These are phyloP conservation scores for Aphelinus atriplicis DNA, from an alignment of 1,140 invertebrate species.

Conservation along the genomic window DNA sequence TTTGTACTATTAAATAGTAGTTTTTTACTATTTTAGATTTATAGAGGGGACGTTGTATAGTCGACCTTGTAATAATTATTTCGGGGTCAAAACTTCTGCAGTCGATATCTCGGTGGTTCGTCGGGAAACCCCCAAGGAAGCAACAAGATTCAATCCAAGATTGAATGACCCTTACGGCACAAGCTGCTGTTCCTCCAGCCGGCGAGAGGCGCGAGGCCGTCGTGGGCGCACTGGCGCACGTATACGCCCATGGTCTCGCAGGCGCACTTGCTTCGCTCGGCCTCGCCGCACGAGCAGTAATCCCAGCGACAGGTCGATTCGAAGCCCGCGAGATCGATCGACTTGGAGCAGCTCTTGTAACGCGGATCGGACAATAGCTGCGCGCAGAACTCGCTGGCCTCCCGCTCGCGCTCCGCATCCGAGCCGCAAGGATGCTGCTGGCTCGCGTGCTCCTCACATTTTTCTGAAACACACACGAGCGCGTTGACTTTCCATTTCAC, in stretches of 20 bases:
- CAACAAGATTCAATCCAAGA: too few relatives aligned
- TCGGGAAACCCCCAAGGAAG: too few relatives aligned
- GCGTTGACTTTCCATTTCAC: too few relatives aligned
- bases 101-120: too few relatives aligned
- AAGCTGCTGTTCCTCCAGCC: conserved; percentile 78
- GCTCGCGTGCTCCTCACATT: conserved; percentile 69
- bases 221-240: conserved; percentile 77
- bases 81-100: too few relatives aligned
- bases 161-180: conserved; percentile 76
- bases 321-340: conserved; percentile 68
- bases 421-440: conserved; percentile 65
- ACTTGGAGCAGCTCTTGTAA: conserved; percentile 72
- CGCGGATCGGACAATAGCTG: conserved; percentile 72
- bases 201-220: conserved; percentile 70
- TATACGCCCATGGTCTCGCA: conserved; percentile 82
- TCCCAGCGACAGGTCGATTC: conserved; percentile 79
- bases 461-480: conserved; percentile 61
- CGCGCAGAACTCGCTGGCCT: conserved; percentile 72
- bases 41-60: too few relatives aligned
- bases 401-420: conserved; percentile 56
- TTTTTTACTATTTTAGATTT: too few relatives aligned
- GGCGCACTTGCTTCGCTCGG: conserved; percentile 72
- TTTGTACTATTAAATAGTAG: too few relatives aligned
- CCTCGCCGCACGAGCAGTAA: conserved; percentile 75
- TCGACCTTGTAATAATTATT: too few relatives aligned